Evolutionary conservation across 2,797 vertebrate species (phyloP), one percentile per base, ranked within the genome.

Genomic region (Vespertilio murinus): DNA sequence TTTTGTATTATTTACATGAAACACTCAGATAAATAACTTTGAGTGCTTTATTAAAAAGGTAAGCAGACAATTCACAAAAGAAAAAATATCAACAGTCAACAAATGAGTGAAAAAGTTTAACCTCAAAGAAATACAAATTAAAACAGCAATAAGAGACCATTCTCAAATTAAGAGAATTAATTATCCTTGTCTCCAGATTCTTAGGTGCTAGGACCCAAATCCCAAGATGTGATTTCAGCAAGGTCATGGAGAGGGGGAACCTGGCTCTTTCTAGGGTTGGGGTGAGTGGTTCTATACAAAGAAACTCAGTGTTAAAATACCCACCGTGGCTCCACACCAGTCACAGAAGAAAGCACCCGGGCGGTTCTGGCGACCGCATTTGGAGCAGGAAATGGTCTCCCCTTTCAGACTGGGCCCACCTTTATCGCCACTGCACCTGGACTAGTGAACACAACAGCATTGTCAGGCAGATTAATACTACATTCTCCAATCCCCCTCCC

Each of bases 251-350:
- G 12, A 64, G 70, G 64, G 88, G 80, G 82, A 61, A 54, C 0
- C 45, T 89, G 64, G 45, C 47, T 52, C 11, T 54, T 30, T 65
- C 89, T 47, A 73, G 64, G 52, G 11, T 40, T 77, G 33, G 7
- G 38, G 0, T 0, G 14, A 80, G 33, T 45, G 16, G 3, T 25
- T 40, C 5, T 3, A 73, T 12, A 56, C 28, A 42, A 18, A 88
- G 52, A 28, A 45, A 5, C n/a, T 88, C 14, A 13, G 40, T n/a
- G 54, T 88, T 74, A 45, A 74, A 47, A 33, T 77, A 93, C 95
- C 0, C 97, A 99, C 99, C 98, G 98, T 98, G 80, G 98, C 97
- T 81, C 99, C 99, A 42, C 98, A 99, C 98, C 98, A 99, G 97
- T 98, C 98, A 5, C 99, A 99, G 98, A 98, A 99, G 93, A 96